Conservation (phyloP, 2,797 vertebrate genomes). For the Thunnus albacares region DNA sequence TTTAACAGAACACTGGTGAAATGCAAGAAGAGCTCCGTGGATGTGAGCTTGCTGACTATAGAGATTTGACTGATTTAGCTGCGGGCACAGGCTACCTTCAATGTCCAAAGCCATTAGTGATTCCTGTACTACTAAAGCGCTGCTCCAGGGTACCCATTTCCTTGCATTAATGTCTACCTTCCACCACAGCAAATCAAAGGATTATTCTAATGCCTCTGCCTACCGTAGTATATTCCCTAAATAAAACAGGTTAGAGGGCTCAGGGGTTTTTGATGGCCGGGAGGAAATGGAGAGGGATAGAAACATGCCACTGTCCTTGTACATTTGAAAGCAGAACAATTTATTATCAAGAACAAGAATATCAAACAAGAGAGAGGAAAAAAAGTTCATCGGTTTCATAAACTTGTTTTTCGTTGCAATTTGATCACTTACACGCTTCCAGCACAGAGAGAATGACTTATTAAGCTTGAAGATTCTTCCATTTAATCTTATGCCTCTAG, state of each 20-base stretch:
- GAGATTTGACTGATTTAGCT: slow-evolving; percentile 80
- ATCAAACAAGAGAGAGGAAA: slow-evolving; percentile 85
- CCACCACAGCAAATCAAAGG: slow-evolving; percentile 76
- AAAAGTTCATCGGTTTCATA: slow-evolving; percentile 73
- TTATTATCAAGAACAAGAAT: slow-evolving; percentile 91
- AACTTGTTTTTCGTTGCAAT: slow-evolving; percentile 76
- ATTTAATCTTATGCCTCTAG: slow-evolving; percentile 67
- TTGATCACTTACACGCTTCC: slow-evolving; percentile 76
- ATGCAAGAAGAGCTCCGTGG: slow-evolving; percentile 57
- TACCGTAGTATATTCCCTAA: slow-evolving; percentile 51
- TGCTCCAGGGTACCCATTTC: slow-evolving; percentile 83
- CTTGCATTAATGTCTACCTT: slow-evolving; percentile 82
- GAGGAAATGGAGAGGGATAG: slow-evolving; percentile 49
- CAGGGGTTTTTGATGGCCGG: slow-evolving; percentile 19
- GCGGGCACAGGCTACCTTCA: slow-evolving; percentile 79
- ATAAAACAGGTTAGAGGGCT: slow-evolving; percentile 49
- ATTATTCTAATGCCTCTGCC: slow-evolving; percentile 65
- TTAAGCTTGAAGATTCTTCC: slow-evolving; percentile 70
- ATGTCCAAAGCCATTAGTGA: slow-evolving; percentile 85
- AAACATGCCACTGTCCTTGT: slow-evolving; percentile 45
- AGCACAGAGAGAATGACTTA: slow-evolving; percentile 79
- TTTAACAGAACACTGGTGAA: slow-evolving; percentile 52
- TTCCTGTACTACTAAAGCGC: slow-evolving; percentile 80
- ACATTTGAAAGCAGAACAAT: slow-evolving; percentile 86
- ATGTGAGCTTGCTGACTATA: slow-evolving; percentile 78